phyloP scores from a whole-genome alignment of 2,888 invertebrate genomes.

The Allacma fusca region DNA sequence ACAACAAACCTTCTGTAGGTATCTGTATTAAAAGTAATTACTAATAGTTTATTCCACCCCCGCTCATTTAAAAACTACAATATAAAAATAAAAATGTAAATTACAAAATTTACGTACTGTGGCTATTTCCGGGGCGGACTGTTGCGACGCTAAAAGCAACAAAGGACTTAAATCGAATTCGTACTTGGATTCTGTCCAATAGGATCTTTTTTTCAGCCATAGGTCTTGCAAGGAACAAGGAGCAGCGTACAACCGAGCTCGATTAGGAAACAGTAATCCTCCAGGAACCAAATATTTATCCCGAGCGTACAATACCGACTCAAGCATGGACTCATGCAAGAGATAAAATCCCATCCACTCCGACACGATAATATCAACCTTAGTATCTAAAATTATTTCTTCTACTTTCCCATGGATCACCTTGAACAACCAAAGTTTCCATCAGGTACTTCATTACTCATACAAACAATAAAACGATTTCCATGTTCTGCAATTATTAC shows the following conservation, averaged over 20 bases:
- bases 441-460: background rate
- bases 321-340: conserved; percentile 93
- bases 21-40: conserved; percentile 47
- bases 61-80: background rate
- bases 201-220: conserved; percentile 65
- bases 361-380: conserved; percentile 89
- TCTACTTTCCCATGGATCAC: conserved; percentile 80
- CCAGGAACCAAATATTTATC: conserved; percentile 76
- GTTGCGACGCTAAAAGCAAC: conserved; percentile 69
- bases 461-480: background rate
- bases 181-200: conserved; percentile 76
- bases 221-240: conserved; percentile 67
- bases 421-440: conserved; percentile 64
- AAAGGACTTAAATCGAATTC: conserved; percentile 79
- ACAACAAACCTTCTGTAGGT: conserved; percentile 70
- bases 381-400: conserved; percentile 72
- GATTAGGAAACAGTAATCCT: conserved; percentile 79
- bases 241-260: conserved; percentile 73
- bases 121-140: conserved; percentile 75
- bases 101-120: conserved; percentile 63
- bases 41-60: background rate
- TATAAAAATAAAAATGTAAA: conserved; percentile 7
- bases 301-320: conserved; percentile 83
- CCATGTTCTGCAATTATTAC: background rate
- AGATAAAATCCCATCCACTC: conserved; percentile 99